Conservation (phyloP, 2,888 invertebrate genomes). For the Troilus luridus region DNA sequence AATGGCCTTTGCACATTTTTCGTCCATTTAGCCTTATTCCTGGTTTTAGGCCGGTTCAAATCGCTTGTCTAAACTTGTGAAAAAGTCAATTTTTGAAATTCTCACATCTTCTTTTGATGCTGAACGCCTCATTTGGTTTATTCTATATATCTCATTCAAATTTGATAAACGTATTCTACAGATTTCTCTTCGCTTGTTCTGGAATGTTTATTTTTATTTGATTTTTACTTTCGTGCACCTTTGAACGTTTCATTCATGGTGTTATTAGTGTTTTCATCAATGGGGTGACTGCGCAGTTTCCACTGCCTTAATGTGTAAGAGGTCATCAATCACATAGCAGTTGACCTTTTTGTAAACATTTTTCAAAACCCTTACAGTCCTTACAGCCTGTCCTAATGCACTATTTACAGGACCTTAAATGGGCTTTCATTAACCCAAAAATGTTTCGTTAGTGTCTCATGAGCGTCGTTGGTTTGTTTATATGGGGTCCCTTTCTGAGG, state of each 20-base stretch:
- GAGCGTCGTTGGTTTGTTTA: neutral
- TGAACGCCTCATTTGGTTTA: too few relatives aligned
- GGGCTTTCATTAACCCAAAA: neutral
- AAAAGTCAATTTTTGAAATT: too few relatives aligned
- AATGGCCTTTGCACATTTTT: too few relatives aligned
- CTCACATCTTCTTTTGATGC: too few relatives aligned
- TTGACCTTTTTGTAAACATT: slow-evolving; percentile 41
- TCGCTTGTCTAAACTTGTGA: too few relatives aligned
- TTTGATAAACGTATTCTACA: too few relatives aligned
- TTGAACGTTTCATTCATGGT: neutral
- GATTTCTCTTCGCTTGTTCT: neutral
- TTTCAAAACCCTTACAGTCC: slow-evolving; percentile 7
- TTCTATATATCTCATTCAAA: too few relatives aligned
- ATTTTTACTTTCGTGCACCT: neutral
- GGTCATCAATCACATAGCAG: neutral
- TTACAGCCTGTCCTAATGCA: neutral
- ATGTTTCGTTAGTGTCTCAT: neutral
- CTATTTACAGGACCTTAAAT: slow-evolving; percentile 13
- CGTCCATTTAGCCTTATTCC: too few relatives aligned
- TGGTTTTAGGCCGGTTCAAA: too few relatives aligned
- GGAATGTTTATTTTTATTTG: neutral
- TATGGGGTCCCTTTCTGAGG: neutral
- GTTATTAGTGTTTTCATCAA: slow-evolving; percentile 30
- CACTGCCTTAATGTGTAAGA: neutral
- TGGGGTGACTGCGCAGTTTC: slow-evolving; percentile 22